Evolutionary conservation across 1,140 invertebrate species (phyloP).

Genomic region (Glomeris maerens): DNA sequence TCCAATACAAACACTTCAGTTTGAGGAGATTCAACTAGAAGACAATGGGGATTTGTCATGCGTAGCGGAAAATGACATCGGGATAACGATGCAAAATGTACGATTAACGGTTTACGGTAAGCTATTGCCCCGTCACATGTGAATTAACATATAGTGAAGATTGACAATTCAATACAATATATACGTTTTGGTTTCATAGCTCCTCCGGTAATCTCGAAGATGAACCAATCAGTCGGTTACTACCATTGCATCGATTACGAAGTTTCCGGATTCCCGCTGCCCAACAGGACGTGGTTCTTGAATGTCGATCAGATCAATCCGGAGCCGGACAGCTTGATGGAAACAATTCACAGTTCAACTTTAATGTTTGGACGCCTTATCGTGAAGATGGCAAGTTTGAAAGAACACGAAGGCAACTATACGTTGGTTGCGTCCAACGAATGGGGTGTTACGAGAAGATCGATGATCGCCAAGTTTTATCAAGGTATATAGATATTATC

Average conservation of each 20-base stretch:
- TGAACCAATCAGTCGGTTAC: background rate
- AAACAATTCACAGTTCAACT: no score
- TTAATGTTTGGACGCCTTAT: no score
- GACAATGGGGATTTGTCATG: background rate
- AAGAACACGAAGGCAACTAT: background rate
- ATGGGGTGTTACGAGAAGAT: background rate
- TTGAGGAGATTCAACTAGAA: background rate
- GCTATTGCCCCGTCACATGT: background rate
- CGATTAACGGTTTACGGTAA: background rate
- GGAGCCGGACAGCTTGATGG: no score
- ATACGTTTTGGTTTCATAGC: no score
- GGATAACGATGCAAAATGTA: background rate
- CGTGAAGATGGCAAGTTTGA: no score
- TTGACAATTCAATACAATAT: no score
- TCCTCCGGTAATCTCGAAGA: background rate
- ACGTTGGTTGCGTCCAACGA: background rate
- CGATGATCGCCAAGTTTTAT: background rate
- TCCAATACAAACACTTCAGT: background rate
- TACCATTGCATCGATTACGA: background rate
- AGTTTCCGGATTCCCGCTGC: background rate
- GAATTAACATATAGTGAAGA: background rate
- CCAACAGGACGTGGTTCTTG: background rate
- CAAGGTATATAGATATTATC: background rate
- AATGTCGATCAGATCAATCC: background rate
- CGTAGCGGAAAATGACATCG: background rate